These are phyloP conservation scores for Bettongia penicillata DNA, from an alignment of 2,113 vertebrate species.

Conservation along the genomic window DNA sequence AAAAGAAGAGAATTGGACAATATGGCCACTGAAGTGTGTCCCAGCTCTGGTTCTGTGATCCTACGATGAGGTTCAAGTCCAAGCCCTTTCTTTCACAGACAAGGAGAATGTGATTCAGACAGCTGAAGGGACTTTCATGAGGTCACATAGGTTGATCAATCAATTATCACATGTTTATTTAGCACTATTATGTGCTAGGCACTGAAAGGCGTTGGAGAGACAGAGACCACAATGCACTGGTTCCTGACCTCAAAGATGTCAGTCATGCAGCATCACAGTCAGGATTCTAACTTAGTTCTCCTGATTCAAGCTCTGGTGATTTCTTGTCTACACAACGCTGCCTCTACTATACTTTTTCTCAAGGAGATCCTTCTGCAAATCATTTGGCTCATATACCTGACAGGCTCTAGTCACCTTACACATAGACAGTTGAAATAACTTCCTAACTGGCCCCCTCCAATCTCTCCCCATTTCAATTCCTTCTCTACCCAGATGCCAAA, in stretches of 20 bases:
- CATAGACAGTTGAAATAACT: background rate
- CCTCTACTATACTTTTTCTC: background rate
- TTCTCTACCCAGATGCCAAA: background rate
- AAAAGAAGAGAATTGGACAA: background rate
- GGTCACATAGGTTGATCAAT: background rate
- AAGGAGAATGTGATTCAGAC: background rate
- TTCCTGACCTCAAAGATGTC: background rate
- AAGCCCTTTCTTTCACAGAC: background rate
- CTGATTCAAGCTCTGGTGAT: background rate
- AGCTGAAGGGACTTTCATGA: background rate
- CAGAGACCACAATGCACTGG: background rate
- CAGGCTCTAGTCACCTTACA: background rate
- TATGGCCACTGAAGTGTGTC: background rate
- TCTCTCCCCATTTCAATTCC: background rate
- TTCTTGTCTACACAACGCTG: background rate
- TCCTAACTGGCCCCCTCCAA: background rate
- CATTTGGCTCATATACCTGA: background rate
- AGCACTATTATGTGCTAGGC: background rate
- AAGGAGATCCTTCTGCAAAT: background rate
- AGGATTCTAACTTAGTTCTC: background rate
- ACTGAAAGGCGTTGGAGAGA: background rate
- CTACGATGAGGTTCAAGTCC: background rate
- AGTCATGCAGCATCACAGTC: background rate
- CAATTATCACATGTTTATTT: background rate
- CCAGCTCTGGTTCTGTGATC: background rate